Base-by-base conservation (phyloP, 2,888 invertebrate species). In the Drosophila suboccidentalis region DNA sequence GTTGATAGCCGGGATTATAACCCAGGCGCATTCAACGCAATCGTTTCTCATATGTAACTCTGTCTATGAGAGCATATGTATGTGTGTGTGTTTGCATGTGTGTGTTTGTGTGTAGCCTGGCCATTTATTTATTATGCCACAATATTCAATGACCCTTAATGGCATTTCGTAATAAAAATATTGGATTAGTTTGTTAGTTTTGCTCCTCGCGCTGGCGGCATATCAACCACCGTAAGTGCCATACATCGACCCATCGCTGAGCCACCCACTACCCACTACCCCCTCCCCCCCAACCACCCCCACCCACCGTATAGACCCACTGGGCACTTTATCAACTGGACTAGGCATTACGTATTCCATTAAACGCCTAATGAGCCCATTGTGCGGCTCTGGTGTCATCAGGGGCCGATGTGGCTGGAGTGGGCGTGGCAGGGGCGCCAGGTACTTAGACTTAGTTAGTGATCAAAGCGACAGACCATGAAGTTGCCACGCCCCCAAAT, bases 81-180 rank as follows among this genome's bases (percentile, higher is more conserved):
- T 41, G 38, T 43, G 49, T 54, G 49, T 59, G 46, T 50, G 39
- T 39, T 41, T 51, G 51, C 68, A 41, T 34, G 38, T 39, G 58
- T 63, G 51, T 68, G 58, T 63, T 49, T 68, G 39, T 65, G 39
- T 61, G 41, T 49, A 59, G 74, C 55, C 47, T 49, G 60, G 64
- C 75, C 82, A 82, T 88, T 84, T 87, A 84, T 87, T 86, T 87
- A 87, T 87, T 87, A 89, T 87, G 83, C 85, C 89, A 78, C 89
- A 82, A 87, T 88, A 88, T 87, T 90, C 88, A 88, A 88, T 89
- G 89, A 82, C 88, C 87, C 87, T 89, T 89, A 89, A 90, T 90
- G 89, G 90, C 83, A 85, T 87, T 89, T 81, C 85, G 81, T 89
- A 85, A 88, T 85, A 83, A 87, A 89, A 88, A 90, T 89, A 89